These are phyloP conservation scores for Centrocercus urophasianus DNA, from an alignment of 2,113 vertebrate genomes.

Conservation along the genomic window DNA sequence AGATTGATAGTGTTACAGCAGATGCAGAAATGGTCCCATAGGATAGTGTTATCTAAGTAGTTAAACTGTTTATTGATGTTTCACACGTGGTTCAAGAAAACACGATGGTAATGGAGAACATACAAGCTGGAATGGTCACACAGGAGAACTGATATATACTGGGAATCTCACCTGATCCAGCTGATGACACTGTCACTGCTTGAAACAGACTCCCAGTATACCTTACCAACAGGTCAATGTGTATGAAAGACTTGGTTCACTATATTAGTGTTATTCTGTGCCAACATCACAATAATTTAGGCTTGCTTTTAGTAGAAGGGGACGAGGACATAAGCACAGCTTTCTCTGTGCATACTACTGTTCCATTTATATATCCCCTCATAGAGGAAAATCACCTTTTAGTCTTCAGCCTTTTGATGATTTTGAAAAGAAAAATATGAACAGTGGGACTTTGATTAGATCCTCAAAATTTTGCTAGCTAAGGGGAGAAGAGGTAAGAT, in stretches of 20 bases:
- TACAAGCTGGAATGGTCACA: fast-evolving
- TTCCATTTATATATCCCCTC: neutral
- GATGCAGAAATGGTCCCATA: neutral
- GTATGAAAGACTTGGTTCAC: neutral
- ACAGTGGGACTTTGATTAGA: neutral
- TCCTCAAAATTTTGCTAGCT: neutral
- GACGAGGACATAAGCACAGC: too few relatives aligned
- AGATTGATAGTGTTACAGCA: neutral
- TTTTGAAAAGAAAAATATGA: neutral
- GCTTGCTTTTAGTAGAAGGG: neutral
- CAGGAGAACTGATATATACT: neutral
- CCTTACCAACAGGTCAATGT: neutral
- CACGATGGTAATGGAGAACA: too few relatives aligned
- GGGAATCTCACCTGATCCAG: neutral
- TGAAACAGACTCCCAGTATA: neutral
- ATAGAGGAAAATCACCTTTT: neutral
- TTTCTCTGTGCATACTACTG: neutral
- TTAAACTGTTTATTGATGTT: neutral
- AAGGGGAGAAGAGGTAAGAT: neutral
- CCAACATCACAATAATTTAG: neutral
- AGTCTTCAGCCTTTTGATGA: neutral
- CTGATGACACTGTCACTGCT: neutral
- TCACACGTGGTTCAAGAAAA: neutral
- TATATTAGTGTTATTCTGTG: neutral
- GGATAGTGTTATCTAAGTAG: neutral